Base-by-base conservation (phyloP, 2,888 invertebrate genomes). In the Synanthedon formicaeformis region DNA sequence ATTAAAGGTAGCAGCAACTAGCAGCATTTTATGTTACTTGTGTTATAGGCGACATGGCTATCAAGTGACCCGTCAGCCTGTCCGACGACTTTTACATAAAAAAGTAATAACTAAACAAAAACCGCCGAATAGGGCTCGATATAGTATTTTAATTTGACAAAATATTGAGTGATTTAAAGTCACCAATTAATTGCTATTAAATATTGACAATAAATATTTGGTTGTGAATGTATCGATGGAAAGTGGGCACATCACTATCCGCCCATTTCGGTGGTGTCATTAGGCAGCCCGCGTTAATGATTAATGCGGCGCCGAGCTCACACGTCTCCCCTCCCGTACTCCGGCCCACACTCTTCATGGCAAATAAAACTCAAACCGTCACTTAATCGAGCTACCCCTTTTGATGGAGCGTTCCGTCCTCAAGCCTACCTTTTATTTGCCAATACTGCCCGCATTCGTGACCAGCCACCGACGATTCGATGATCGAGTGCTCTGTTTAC, bases 271-370 rank as follows among this genome's bases (percentile, higher is more conserved):
- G 84, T 64, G 75, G 76, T 86, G 87, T 86, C 86, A 86, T 87
- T 87, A 87, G 81, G 78, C 82, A 80, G 81, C 73, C 82, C 78
- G 80, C 77, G 81, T 85, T 86, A 87, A 87, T 87, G 86, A 86
- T 87, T 87, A 85, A 87, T 87, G 86, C 78, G 83, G 81, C 81
- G 82, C 83, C 80, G 71, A 50, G 70, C 75, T 73, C 78, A 78
- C 76, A 76, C 76, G 72, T 66, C 72, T 71, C 75, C 66, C 58
- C 57, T 53, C 60, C 62, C 62, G 61, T 57, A 55, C 59, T 58
- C 53, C 58, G 53, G 59, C 53, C 56, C 58, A 59, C 58, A 64
- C 66, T 62, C 59, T 59, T 65, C 67, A 65, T 65, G 64, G 73
- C 81, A 76, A 83, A 84, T 84, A 83, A 84, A 82, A 84, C 84